Conservation (phyloP, 2,113 vertebrate genomes). For the Mesembrinibis cayennensis region DNA sequence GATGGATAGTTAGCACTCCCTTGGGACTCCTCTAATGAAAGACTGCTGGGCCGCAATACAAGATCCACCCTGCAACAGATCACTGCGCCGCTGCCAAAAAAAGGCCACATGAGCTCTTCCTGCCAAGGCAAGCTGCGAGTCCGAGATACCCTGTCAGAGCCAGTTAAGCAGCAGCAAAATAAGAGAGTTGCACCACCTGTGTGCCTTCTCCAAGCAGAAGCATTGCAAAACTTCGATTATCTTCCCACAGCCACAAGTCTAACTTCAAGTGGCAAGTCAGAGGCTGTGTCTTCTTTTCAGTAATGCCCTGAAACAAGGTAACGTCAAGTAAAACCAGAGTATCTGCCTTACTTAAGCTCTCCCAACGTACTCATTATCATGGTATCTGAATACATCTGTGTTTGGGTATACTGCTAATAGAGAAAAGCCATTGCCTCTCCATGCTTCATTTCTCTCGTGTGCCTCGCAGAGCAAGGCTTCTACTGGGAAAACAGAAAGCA, state of each 20-base stretch:
- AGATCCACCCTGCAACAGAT: neutral
- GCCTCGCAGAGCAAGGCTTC: neutral
- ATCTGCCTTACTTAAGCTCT: neutral
- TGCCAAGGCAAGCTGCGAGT: neutral
- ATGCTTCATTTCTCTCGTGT: neutral
- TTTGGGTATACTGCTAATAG: neutral
- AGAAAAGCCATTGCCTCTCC: neutral
- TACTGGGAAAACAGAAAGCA: neutral
- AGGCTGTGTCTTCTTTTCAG: neutral
- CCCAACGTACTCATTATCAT: fast-evolving
- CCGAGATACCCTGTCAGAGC: neutral
- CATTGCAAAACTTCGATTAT: fast-evolving
- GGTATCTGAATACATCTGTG: neutral
- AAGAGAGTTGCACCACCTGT: neutral
- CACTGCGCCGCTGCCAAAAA: neutral
- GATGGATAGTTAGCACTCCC: neutral
- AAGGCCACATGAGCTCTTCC: neutral
- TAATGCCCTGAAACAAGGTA: neutral
- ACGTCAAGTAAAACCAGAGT: fast-evolving
- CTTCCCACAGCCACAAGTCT: neutral
- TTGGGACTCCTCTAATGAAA: neutral
- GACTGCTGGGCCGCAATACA: neutral
- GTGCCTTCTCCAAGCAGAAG: neutral
- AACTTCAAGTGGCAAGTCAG: neutral
- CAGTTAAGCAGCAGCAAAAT: neutral